Evolutionary conservation across 1,140 invertebrate species (phyloP), one percentile per base, ranked within the genome.

Genomic region (Lysiphlebus fabarum): DNA sequence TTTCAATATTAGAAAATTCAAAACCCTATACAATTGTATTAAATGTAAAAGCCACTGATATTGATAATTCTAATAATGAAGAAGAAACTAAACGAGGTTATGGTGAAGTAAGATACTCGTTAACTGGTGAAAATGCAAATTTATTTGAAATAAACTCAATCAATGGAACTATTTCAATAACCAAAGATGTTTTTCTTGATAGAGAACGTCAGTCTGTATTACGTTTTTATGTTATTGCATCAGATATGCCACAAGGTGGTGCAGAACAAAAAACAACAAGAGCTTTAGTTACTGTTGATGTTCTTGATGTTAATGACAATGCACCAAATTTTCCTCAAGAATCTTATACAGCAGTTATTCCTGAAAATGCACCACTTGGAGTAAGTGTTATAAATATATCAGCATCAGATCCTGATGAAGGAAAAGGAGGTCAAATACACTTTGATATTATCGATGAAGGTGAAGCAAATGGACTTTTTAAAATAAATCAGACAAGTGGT

Each of bases 301-400:
- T 94, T 5, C 70, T 89, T 0, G 91, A 93, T 72, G 87, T 91
- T 0, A 93, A 95, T 67, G 92, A 95, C 62, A 93, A 92, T 71
- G 81, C 88, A 12, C 89, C 90, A 0, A 67, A 59, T 17, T 84
- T 83, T 45, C 67, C 74, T 0, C 78, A 81, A 51, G 71, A 78
- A 45, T 73, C 73, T 1, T 84, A 83, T 48, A 83, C 78, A 0
- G 78, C 80, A 0, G 86, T 88, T 1, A 83, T 93, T 10, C 83
- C 87, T 5, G 91, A 95, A 72, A 92, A 92, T 64, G 87, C 86
- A 0, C 79, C 82, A 0, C 67, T 85, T 1, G 85, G 85, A 5
- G 83, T 85, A 12, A 85, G 81, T 38, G 84, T 90, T 2, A 75
- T 87, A 4, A 88, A 88, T n/a, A 80, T 92, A n/a, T 83, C 87